A percentile compares a stretch with the other conserved stretches of the same genome.
These are phyloP conservation scores for Sisyra terminalis DNA, from an alignment of 2,888 invertebrate genomes.

Conservation along the genomic window DNA sequence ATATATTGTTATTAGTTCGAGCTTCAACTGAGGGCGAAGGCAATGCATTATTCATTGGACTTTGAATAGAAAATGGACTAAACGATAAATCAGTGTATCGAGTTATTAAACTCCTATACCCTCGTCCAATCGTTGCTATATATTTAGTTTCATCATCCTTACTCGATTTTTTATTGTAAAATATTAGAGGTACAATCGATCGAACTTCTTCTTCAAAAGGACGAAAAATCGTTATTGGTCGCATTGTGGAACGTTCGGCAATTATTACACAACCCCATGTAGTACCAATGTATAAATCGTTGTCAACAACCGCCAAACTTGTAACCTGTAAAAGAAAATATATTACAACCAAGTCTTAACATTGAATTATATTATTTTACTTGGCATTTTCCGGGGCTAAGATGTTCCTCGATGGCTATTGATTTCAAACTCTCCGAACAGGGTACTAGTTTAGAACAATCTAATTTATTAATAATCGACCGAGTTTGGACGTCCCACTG, in stretches of 20 bases:
- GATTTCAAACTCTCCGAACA: conserved; percentile 85
- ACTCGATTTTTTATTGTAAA: conserved; percentile 19
- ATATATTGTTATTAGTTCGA: conserved; percentile 29
- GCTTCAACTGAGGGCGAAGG: conserved; percentile 11
- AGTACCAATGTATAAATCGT: conserved; percentile 77
- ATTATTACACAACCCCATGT: conserved; percentile 91
- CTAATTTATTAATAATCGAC: conserved; percentile 58
- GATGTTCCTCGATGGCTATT: conserved; percentile 75
- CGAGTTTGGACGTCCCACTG: conserved; percentile 64
- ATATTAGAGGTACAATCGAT: conserved; percentile 40
- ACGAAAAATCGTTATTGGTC: conserved; percentile 83
- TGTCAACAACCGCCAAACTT: conserved; percentile 46
- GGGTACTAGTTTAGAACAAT: conserved; percentile 82
- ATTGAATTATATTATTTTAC: conserved; percentile 21
- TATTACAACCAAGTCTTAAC: not conserved
- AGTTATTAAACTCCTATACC: conserved; percentile 62
- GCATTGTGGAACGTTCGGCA: conserved; percentile 60
- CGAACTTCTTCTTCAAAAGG: conserved; percentile 72
- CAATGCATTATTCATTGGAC: not conserved
- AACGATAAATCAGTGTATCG: conserved; percentile 38
- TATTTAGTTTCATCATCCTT: conserved; percentile 29
- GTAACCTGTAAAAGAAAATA: conserved; percentile 38
- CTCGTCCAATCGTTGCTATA: conserved; percentile 66
- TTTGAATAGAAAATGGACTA: conserved; percentile 12
- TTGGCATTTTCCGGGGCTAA: conserved; percentile 61